These are phyloP conservation scores for Empidonax traillii DNA, from an alignment of 2,113 vertebrate species.

Conservation along the genomic window DNA sequence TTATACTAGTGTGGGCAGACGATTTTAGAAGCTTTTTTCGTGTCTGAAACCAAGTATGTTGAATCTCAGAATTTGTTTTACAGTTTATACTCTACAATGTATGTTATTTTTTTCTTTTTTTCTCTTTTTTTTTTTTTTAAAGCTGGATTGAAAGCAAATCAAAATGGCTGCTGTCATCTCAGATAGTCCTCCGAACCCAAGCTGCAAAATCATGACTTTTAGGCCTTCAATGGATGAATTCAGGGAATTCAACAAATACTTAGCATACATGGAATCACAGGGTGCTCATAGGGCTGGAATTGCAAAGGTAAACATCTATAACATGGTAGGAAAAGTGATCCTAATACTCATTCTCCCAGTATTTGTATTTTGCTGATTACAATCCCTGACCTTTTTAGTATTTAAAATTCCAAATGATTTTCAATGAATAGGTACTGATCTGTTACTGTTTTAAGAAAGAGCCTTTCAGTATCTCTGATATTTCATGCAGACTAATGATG, in stretches of 20 bases:
- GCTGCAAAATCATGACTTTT: slow-evolving; percentile 98
- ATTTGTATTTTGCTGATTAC: background rate
- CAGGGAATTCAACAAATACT: slow-evolving; percentile 90
- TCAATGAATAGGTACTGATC: background rate
- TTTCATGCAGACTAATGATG: background rate
- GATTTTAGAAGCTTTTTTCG: background rate
- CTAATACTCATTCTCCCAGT: background rate
- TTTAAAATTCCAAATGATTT: background rate
- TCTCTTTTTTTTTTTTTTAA: background rate
- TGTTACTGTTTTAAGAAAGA: background rate
- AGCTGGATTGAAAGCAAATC: slow-evolving; percentile 30
- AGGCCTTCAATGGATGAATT: slow-evolving; percentile 93
- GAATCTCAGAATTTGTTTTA: background rate
- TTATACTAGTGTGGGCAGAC: background rate
- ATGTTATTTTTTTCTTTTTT: background rate
- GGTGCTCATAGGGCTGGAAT: slow-evolving; percentile 94
- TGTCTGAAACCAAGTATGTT: background rate
- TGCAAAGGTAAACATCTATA: slow-evolving; percentile 84
- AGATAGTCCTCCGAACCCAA: slow-evolving; percentile 83
- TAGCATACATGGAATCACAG: slow-evolving; percentile 93
- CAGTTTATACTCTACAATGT: background rate
- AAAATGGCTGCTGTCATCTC: slow-evolving; percentile 83
- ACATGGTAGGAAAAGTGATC: background rate
- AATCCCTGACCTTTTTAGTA: background rate
- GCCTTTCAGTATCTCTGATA: background rate